Evolutionary conservation across 2,888 invertebrate genomes (phyloP).

Genomic region (Amphipyra tragopoginis): DNA sequence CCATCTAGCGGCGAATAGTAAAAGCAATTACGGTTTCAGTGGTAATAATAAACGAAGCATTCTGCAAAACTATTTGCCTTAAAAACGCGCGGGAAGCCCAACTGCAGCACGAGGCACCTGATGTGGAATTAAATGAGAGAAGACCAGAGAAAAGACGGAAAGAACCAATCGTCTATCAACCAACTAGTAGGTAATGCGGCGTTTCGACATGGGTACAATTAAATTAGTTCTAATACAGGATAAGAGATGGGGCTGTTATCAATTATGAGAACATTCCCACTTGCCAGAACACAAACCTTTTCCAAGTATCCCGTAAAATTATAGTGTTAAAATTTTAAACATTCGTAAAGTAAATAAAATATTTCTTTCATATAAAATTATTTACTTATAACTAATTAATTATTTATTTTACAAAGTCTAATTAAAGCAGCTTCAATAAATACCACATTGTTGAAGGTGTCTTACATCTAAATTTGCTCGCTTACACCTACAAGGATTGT

Average conservation of each 20-base stretch:
- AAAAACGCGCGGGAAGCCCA: constrained; percentile 39
- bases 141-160: constrained; percentile 9
- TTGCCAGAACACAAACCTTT: neutral
- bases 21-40: constrained; percentile 66
- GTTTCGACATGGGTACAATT: constrained; percentile 13
- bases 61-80: constrained; percentile 76
- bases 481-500: constrained; percentile 25
- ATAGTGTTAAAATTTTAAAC: neutral
- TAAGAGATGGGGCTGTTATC: constrained; percentile 60
- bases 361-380: constrained; percentile 30
- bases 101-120: constrained; percentile 17
- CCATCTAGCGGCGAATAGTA: constrained; percentile 4
- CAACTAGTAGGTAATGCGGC: constrained; percentile 12
- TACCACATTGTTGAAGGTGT: constrained; percentile 60
- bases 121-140: constrained; percentile 47
- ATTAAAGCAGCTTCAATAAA: constrained; percentile 84
- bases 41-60: constrained; percentile 77
- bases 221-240: constrained; percentile 29
- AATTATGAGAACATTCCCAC: constrained; percentile 8
- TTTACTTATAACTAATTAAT: constrained; percentile 27
- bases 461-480: constrained; percentile 35
- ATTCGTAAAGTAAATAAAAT: constrained; percentile 48
- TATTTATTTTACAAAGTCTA: constrained; percentile 61
- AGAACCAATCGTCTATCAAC: constrained; percentile 28
- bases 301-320: neutral